phyloP scores from a whole-genome alignment of 2,888 invertebrate species.

The Drosophila formosana region DNA sequence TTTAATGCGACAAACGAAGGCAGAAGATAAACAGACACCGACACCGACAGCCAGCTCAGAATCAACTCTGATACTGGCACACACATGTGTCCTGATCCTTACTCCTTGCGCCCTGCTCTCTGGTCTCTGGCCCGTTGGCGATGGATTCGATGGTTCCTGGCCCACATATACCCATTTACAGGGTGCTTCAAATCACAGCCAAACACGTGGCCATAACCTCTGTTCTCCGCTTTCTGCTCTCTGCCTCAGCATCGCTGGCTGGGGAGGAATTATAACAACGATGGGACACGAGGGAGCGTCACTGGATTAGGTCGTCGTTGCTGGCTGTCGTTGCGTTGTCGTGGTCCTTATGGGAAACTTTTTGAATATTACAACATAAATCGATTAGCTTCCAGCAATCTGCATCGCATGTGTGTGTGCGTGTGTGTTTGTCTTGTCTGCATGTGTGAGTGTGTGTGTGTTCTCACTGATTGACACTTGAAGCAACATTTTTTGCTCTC shows the following conservation, averaged over 20 bases:
- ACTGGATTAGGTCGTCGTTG: slow-evolving; percentile 74
- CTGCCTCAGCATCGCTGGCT: slow-evolving; percentile 21
- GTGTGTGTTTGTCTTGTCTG: slow-evolving; percentile 17
- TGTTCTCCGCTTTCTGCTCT: slow-evolving; percentile 1
- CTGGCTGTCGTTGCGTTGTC: slow-evolving; percentile 33
- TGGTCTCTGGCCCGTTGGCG: slow-evolving; percentile 39
- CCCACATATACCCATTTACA: slow-evolving; percentile 56
- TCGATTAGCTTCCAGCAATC: slow-evolving; percentile 79
- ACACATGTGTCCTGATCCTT: slow-evolving; percentile 30
- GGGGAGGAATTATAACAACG: slow-evolving; percentile 63
- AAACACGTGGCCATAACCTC: slow-evolving; percentile 60
- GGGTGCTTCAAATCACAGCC: slow-evolving; percentile 56
- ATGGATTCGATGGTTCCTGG: slow-evolving; percentile 36
- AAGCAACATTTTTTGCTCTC: slow-evolving; percentile 72
- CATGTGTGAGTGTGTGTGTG: slow-evolving; percentile 40
- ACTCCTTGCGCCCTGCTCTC: not conserved
- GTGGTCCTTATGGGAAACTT: slow-evolving; percentile 74
- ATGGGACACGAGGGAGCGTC: slow-evolving; percentile 69
- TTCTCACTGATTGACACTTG: slow-evolving; percentile 78
- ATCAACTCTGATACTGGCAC: slow-evolving; percentile 24
- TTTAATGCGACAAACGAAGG: slow-evolving; percentile 83
- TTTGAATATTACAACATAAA: slow-evolving; percentile 82
- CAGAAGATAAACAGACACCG: slow-evolving; percentile 77
- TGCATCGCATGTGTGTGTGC: slow-evolving; percentile 41
- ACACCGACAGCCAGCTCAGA: slow-evolving; percentile 34